A percentile compares a stretch with the other conserved stretches of the same genome.
These are phyloP conservation scores for Pedicia rivosa DNA, from an alignment of 2,888 invertebrate species.

Conservation along the genomic window DNA sequence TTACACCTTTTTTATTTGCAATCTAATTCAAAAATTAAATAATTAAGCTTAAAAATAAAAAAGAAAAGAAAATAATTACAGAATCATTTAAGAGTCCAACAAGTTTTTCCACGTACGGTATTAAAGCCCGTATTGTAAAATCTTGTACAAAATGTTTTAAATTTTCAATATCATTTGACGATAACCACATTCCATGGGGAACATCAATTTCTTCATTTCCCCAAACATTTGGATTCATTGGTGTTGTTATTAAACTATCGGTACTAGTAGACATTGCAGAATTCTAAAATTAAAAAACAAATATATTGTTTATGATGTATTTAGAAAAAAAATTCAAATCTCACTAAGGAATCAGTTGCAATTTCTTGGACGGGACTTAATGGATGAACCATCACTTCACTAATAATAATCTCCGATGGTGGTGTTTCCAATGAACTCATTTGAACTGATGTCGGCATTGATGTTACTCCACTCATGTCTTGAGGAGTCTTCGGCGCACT, in stretches of 20 bases:
- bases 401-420: conserved; percentile 14
- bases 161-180: conserved; percentile 68
- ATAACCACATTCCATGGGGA: conserved; percentile 58
- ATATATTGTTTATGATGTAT: not conserved
- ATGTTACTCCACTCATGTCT: conserved; percentile 33
- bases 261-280: conserved; percentile 34
- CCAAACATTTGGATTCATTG: conserved; percentile 39
- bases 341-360: conserved; percentile 38
- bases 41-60: conserved; percentile 2
- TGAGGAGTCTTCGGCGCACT: conserved; percentile 41
- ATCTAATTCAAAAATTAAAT: conserved; percentile 32
- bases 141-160: conserved; percentile 73
- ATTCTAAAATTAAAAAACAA: conserved; percentile 21
- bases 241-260: conserved; percentile 38
- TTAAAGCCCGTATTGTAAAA: conserved; percentile 67
- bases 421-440: conserved; percentile 18
- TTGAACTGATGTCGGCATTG: conserved; percentile 25
- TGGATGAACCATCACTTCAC: conserved; percentile 45
- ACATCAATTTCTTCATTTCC: conserved; percentile 37
- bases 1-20: conserved; percentile 79
- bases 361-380: conserved; percentile 52
- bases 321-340: not conserved
- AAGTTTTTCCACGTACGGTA: conserved; percentile 86
- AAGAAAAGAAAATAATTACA: conserved; percentile 29
- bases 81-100: conserved; percentile 64